Conservation (phyloP, 2,113 vertebrate species). For the Pachypanchax playfairii region DNA sequence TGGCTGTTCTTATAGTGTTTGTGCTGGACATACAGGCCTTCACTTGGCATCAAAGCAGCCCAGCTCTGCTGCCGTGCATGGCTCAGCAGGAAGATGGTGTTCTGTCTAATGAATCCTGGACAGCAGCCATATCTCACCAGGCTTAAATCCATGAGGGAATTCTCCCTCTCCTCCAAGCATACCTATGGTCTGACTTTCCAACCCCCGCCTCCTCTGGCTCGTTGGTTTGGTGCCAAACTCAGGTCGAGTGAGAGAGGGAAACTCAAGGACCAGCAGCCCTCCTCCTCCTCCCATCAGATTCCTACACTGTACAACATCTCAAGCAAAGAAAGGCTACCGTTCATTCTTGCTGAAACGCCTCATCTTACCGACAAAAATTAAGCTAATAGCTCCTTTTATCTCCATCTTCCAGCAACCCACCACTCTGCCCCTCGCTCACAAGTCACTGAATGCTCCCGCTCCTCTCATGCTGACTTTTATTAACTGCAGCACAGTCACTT, state of each 20-base stretch:
- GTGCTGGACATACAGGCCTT: too few species aligned
- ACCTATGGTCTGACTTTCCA: constrained; percentile 34
- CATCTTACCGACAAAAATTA: neutral
- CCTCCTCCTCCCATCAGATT: constrained; percentile 56
- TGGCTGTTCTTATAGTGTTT: neutral
- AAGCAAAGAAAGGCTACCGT: constrained; percentile 30
- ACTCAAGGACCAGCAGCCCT: constrained; percentile 31
- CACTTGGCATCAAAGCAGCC: neutral
- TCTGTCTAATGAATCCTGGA: constrained; percentile 45
- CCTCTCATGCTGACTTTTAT: constrained; percentile 9
- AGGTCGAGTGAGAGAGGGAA: constrained; percentile 26
- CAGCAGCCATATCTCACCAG: constrained; percentile 46
- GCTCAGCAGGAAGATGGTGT: constrained; percentile 15
- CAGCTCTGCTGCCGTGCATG: neutral
- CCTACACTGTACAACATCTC: constrained; percentile 24
- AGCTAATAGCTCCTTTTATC: neutral
- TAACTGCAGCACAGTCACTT: constrained; percentile 26
- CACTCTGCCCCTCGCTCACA: neutral
- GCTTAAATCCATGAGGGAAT: constrained; percentile 35
- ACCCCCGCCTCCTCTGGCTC: constrained; percentile 19
- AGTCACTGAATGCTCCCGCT: neutral
- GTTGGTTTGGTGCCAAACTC: constrained; percentile 55
- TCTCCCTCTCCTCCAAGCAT: constrained; percentile 60
- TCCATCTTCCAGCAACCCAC: constrained; percentile 4
- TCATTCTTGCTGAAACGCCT: neutral